Conservation (phyloP, 2,797 vertebrate species). For the Eremophila alpestris region DNA sequence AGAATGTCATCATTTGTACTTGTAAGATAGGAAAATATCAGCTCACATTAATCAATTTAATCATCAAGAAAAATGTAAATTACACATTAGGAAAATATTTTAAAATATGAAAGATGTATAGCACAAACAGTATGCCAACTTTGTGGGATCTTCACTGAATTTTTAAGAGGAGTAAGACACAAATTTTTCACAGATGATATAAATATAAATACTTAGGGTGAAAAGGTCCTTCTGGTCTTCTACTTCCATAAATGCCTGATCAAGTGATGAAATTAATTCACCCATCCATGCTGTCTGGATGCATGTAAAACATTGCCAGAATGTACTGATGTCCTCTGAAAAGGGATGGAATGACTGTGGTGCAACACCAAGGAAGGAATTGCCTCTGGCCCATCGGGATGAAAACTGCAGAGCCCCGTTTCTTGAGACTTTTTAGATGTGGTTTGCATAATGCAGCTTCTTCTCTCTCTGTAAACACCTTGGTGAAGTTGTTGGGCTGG, state of each 20-base stretch:
- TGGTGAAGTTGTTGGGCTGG: fast-evolving
- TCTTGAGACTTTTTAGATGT: background rate
- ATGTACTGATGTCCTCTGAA: background rate
- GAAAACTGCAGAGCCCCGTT: background rate
- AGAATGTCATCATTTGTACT: background rate
- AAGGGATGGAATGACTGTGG: background rate
- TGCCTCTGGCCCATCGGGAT: background rate
- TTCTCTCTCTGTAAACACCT: background rate
- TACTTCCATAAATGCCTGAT: background rate
- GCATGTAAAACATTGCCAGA: background rate
- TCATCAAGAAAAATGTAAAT: background rate
- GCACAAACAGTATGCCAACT: background rate
- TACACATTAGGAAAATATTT: background rate
- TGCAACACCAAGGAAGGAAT: background rate
- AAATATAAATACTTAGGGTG: background rate
- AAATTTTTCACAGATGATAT: background rate
- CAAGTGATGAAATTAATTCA: background rate
- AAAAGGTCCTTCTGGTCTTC: background rate
- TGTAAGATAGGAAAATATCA: background rate
- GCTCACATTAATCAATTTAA: background rate
- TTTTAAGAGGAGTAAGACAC: background rate
- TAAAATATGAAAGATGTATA: background rate
- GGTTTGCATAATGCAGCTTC: background rate
- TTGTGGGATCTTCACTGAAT: background rate
- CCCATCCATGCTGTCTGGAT: background rate